phyloP scores from a whole-genome alignment of 1,140 invertebrate species.

The Drosophila ogumai region DNA sequence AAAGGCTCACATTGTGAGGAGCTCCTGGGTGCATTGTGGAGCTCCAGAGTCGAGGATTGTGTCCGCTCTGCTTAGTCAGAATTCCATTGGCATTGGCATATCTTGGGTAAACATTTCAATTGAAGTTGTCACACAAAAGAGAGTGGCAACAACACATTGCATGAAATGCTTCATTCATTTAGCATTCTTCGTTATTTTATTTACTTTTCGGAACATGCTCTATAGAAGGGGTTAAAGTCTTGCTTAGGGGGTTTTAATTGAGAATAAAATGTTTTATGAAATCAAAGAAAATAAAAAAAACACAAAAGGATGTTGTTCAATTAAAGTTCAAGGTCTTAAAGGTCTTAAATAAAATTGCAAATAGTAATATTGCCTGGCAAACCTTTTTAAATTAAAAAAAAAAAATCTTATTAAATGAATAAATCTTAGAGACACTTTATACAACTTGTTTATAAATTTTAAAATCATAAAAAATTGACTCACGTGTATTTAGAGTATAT shows the following conservation, averaged over 20 bases:
- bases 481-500: neutral
- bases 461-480: neutral
- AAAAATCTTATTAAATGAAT: neutral
- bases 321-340: neutral
- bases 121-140: constrained; percentile 58
- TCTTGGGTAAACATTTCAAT: constrained; percentile 74
- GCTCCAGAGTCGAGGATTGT: constrained; percentile 22
- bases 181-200: constrained; percentile 29
- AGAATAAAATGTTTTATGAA: neutral
- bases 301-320: too few relatives aligned
- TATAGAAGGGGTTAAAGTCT: neutral
- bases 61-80: constrained; percentile 52
- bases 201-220: constrained; percentile 11
- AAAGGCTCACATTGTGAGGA: constrained; percentile 71
- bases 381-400: neutral
- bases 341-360: neutral
- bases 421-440: too few relatives aligned
- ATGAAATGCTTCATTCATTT: constrained; percentile 52
- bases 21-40: constrained; percentile 43
- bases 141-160: constrained; percentile 18
- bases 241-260: neutral
- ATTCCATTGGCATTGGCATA: constrained; percentile 54
- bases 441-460: neutral
- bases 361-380: neutral
- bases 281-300: neutral